phyloP scores from a whole-genome alignment of 2,113 vertebrate species.

The Penelope pileata region DNA sequence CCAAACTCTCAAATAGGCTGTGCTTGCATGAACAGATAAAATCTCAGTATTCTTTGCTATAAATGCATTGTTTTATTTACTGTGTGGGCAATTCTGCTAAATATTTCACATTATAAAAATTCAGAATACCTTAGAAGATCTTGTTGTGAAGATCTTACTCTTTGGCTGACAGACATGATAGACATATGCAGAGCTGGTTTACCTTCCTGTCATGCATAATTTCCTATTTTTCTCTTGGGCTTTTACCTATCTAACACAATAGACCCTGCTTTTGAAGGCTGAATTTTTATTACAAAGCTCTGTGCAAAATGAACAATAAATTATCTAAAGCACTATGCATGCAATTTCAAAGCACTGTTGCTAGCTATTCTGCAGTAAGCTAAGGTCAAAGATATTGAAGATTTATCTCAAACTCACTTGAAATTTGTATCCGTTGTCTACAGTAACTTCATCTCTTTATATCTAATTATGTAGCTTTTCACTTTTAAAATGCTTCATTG shows the following conservation, averaged over 20 bases:
- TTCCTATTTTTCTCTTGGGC: background rate
- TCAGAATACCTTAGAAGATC: background rate
- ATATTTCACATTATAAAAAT: background rate
- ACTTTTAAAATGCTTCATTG: background rate
- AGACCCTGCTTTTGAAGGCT: background rate
- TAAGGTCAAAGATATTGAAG: background rate
- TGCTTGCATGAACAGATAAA: background rate
- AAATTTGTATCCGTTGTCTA: background rate
- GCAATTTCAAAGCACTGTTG: background rate
- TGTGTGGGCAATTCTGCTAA: background rate
- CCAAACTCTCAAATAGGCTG: background rate
- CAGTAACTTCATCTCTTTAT: background rate
- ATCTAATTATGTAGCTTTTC: background rate
- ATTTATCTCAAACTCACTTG: slow-evolving; percentile 4
- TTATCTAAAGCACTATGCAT: background rate
- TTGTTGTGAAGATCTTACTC: background rate
- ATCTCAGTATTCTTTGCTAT: background rate
- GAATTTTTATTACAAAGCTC: background rate
- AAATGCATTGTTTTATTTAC: background rate
- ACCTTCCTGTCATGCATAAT: background rate
- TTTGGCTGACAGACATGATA: background rate
- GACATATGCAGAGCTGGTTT: background rate
- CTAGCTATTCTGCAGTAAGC: background rate
- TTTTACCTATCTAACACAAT: background rate
- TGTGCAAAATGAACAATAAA: background rate